Base-by-base conservation (phyloP, 2,888 invertebrate genomes). In the Encarsia formosa region DNA sequence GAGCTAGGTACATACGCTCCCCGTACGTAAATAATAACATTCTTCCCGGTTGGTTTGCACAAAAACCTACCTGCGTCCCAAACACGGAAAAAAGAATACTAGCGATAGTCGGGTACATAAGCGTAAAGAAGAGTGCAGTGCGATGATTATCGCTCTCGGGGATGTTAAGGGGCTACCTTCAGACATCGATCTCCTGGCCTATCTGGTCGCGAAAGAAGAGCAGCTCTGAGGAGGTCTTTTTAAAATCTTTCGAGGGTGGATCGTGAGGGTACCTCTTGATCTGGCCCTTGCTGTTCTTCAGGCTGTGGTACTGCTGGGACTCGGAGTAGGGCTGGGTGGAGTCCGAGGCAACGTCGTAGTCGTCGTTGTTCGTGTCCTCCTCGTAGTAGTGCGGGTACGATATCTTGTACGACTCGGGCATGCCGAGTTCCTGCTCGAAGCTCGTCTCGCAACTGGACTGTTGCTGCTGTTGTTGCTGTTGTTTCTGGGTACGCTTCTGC, bases 131-230 rank as follows among this genome's bases (percentile, higher is more conserved):
- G n/a, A n/a, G n/a, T n/a, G n/a, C n/a, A n/a, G n/a, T n/a, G n/a
- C n/a, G n/a, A n/a, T n/a, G n/a, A n/a, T n/a, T n/a, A n/a, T n/a
- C n/a, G n/a, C n/a, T n/a, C n/a, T n/a, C n/a, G n/a, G n/a, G n/a
- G n/a, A n/a, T n/a, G n/a, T n/a, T n/a, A n/a, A n/a, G n/a, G n/a
- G n/a, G n/a, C n/a, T 56, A 56, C 56, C 56, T 56, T 56, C 79
- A 83, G 70, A 83, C 83, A 72, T 83, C 82, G 67, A 83, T 83
- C 69, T 83, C 83, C 70, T 81, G 81, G 61, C 82, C 82, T n/a
- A n/a, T n/a, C 60, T 84, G 79, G 70, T 84, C 83, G 69, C 82
- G 81, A 23, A 24, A 8, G 74, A 84, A 84, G 71, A 81, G 81
- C 64, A 83, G 75, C 65, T 83, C 82, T n/a, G 50, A 83, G 79